These are phyloP conservation scores for Nesidiocoris tenuis DNA, from an alignment of 2,888 invertebrate species.

Conservation along the genomic window DNA sequence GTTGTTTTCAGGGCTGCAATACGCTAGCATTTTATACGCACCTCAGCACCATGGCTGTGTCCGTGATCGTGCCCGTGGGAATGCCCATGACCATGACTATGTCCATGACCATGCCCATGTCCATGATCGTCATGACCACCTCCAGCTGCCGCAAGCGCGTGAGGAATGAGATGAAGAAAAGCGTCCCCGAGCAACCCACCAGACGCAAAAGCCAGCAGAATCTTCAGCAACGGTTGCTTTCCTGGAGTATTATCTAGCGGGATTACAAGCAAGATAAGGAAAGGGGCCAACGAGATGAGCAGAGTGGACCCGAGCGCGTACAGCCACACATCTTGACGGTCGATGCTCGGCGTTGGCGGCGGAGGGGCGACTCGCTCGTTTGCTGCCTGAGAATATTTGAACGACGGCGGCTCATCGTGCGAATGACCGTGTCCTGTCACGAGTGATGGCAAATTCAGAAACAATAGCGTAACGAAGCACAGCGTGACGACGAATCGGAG, in stretches of 20 bases:
- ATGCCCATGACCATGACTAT: constrained; percentile 59
- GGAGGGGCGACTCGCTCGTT: constrained; percentile 55
- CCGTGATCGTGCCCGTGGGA: constrained; percentile 56
- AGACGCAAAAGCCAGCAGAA: constrained; percentile 89
- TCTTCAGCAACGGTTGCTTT: constrained; percentile 82
- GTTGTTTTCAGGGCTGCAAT: too few species aligned
- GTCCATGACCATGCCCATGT: constrained; percentile 58
- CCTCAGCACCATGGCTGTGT: constrained; percentile 55
- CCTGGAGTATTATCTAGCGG: constrained; percentile 84
- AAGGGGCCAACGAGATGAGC: constrained; percentile 92
- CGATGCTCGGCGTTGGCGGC: constrained; percentile 21
- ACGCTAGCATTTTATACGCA: too few species aligned
- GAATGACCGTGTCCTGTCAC: constrained; percentile 53
- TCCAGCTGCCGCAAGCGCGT: constrained; percentile 70
- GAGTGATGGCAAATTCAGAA: constrained; percentile 35
- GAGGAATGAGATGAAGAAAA: constrained; percentile 97
- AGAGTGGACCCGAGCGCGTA: constrained; percentile 87
- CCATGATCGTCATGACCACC: constrained; percentile 53
- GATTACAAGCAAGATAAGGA: constrained; percentile 87
- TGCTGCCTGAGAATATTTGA: constrained; percentile 79
- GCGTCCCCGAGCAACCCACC: constrained; percentile 97
- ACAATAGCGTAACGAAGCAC: constrained; percentile 28
- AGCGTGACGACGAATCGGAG: constrained; percentile 3
- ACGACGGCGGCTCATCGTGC: constrained; percentile 68
- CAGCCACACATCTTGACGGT: constrained; percentile 61